phyloP scores from a whole-genome alignment of 2,797 vertebrate genomes.

The Poeciliopsis turneri region DNA sequence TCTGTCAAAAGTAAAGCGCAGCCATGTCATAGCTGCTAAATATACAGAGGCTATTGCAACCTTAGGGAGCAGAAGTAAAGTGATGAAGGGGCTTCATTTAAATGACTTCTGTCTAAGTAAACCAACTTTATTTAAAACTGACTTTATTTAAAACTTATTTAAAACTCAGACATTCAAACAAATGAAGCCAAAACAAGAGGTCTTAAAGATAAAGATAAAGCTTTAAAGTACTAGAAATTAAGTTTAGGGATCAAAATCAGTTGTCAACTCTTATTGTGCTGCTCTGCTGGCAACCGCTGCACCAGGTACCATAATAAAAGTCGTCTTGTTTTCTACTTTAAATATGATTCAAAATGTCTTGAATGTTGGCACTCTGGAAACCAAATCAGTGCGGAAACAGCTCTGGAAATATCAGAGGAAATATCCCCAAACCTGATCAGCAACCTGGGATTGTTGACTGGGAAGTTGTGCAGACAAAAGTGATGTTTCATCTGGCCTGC shows the following conservation, averaged over 20 bases:
- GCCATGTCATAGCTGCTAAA: not conserved
- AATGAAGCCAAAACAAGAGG: not conserved
- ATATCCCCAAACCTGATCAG: too few relatives aligned
- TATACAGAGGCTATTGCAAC: not conserved
- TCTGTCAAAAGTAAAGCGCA: constrained; percentile 1
- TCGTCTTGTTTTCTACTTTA: not conserved
- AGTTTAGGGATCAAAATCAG: not conserved
- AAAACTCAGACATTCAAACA: not conserved
- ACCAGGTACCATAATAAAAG: not conserved
- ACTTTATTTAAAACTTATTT: not conserved
- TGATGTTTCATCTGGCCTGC: too few relatives aligned
- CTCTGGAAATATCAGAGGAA: too few relatives aligned
- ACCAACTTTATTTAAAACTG: too few relatives aligned
- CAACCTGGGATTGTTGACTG: too few relatives aligned
- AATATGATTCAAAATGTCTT: not conserved
- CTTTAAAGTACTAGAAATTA: not conserved
- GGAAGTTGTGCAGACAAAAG: too few relatives aligned
- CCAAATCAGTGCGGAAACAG: too few relatives aligned
- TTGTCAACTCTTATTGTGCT: not conserved
- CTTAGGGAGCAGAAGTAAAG: not conserved
- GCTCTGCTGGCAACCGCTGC: not conserved
- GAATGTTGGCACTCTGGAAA: too few relatives aligned
- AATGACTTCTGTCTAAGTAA: not conserved
- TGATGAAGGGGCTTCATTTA: not conserved
- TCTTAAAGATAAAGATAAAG: not conserved